phyloP scores from a whole-genome alignment of 2,113 vertebrate species.

The Steatornis caripensis region DNA sequence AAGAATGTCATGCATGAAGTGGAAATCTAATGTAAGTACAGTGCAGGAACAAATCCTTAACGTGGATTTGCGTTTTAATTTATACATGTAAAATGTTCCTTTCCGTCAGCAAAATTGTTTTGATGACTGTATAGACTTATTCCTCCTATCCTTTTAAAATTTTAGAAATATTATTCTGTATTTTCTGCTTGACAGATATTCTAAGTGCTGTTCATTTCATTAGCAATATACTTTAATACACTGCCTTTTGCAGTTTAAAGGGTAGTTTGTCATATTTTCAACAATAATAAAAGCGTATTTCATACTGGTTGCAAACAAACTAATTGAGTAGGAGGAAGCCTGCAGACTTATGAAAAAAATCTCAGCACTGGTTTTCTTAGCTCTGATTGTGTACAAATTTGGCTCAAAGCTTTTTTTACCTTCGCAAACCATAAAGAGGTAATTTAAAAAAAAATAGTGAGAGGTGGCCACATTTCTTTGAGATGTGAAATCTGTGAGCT shows the following conservation, averaged over 20 bases:
- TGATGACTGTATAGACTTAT: neutral
- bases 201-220: neutral
- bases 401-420: neutral
- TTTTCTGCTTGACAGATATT: neutral
- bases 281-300: neutral
- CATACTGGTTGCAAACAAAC: neutral
- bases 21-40: neutral
- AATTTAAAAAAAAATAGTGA: neutral
- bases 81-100: neutral
- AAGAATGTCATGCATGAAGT: neutral
- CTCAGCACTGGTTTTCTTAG: neutral
- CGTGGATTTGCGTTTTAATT: neutral
- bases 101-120: neutral
- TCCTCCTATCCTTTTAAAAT: neutral
- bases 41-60: neutral
- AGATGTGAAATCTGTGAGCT: neutral
- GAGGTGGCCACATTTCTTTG: neutral
- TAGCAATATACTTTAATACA: neutral
- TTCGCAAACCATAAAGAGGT: neutral
- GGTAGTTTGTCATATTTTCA: neutral
- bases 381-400: neutral
- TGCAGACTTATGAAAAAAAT: neutral
- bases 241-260: neutral
- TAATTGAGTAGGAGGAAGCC: conserved; percentile 12
- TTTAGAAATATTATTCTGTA: no score